Base-by-base conservation (phyloP, 2,888 invertebrate genomes). In the Hypercompe scribonia region DNA sequence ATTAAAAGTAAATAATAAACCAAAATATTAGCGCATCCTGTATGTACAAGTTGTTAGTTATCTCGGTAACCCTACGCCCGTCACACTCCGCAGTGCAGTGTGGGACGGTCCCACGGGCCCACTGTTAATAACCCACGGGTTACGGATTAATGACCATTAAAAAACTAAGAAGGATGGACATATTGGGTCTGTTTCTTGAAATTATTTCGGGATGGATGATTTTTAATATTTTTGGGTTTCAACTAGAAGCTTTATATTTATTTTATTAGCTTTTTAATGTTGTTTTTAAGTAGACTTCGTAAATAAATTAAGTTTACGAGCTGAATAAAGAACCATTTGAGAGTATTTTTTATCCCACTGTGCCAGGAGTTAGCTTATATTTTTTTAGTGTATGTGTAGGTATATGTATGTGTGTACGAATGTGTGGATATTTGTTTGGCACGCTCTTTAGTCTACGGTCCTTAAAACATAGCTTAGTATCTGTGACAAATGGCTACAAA, bases 21-120 rank as follows among this genome's bases (percentile, higher is more conserved):
- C 13, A 8, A 67, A 67, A 28, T 15, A 31, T 15, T n/a, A 46
- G 33, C 66, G 31, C 83, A 74, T 24, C 78, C 83, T 83, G 78
- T 83, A 77, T 70, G 3, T 28, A 28, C 73, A 75, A 75, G 78
- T 72, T 66, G 64, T 1, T 65, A 50, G 81, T 81, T 86, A 86
- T 86, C 86, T 85, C 74, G 21, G 84, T 84, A 86, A 87, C 86
- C 87, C 87, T 85, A 86, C 78, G 81, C 84, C 77, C 86, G 87
- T 87, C 85, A 87, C 87, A 86, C 69, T 83, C 80, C 75, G 70
- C 73, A 74, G 82, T 77, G 78, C 83, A 76, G 76, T 83, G 87
- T 87, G 87, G 81, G 87, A 87, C 77, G 79, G 71, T 87, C 87
- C 84, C 87, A 87, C 87, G 86, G 74, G 65, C 77, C 76, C 54